Conservation (phyloP, 2,113 vertebrate species). For the Acinonyx jubatus region DNA sequence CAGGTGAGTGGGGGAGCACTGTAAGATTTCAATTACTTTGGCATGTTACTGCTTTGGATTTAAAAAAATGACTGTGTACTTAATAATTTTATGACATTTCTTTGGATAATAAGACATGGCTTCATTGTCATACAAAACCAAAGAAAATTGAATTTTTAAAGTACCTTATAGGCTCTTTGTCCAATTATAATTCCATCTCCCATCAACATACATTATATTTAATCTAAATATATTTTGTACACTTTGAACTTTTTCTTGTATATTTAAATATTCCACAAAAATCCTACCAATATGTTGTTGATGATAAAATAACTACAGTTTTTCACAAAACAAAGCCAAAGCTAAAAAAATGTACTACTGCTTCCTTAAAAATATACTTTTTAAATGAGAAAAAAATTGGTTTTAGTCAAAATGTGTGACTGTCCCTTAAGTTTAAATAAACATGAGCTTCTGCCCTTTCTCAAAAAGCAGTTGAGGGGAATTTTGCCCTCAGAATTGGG, state of each 20-base stretch:
- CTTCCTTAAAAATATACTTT: background rate
- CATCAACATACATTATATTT: background rate
- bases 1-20: background rate
- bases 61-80: background rate
- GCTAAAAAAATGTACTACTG: background rate
- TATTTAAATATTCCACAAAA: constrained; percentile 19
- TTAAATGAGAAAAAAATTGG: background rate
- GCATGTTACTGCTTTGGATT: background rate
- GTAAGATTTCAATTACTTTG: constrained; percentile 41
- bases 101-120: constrained; percentile 9
- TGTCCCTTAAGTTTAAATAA: background rate
- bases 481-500: background rate
- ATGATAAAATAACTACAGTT: background rate
- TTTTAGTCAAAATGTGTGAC: background rate
- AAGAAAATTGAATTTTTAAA: constrained; percentile 34
- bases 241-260: background rate
- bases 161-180: background rate
- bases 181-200: background rate
- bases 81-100: constrained; percentile 21
- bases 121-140: background rate
- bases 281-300: background rate
- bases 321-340: constrained; percentile 2
- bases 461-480: background rate
- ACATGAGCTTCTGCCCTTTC: background rate
- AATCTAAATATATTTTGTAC: background rate